Evolutionary conservation across 2,113 vertebrate species (phyloP).

Genomic region (Oriolus oriolus): DNA sequence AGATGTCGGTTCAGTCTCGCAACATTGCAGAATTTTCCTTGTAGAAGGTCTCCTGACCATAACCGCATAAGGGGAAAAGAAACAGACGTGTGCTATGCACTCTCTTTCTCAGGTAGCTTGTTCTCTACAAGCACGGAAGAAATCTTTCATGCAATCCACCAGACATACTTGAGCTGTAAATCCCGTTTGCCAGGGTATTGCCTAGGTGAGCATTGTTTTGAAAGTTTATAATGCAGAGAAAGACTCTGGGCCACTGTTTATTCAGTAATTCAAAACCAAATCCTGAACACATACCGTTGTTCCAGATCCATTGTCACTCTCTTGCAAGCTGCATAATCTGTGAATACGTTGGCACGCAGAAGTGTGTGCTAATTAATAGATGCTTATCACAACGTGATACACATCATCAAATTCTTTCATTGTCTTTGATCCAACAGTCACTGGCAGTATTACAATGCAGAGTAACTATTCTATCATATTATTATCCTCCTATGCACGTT

Average conservation of each 20-base stretch:
- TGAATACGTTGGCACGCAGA: background rate
- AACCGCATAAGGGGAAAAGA: background rate
- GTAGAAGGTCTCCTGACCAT: background rate
- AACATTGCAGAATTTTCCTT: background rate
- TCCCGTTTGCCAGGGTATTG: background rate
- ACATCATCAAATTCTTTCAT: background rate
- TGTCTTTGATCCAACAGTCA: background rate
- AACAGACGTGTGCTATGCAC: accelerated
- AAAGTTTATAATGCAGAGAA: background rate
- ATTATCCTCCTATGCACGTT: background rate
- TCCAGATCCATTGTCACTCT: background rate
- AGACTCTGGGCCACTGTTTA: background rate
- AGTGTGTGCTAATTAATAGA: background rate
- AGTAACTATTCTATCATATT: background rate
- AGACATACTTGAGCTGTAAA: background rate
- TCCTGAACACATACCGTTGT: background rate
- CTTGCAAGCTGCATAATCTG: background rate
- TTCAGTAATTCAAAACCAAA: background rate
- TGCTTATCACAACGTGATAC: background rate
- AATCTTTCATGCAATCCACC: background rate
- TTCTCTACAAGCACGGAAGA: background rate
- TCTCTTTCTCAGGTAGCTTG: background rate
- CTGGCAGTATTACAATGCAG: background rate
- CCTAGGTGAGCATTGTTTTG: background rate
- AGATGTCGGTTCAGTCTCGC: background rate